Evolutionary conservation across 1,140 invertebrate genomes (phyloP), one percentile per base, ranked within the genome.

Genomic region (Pseudomyrmex flavicornis): DNA sequence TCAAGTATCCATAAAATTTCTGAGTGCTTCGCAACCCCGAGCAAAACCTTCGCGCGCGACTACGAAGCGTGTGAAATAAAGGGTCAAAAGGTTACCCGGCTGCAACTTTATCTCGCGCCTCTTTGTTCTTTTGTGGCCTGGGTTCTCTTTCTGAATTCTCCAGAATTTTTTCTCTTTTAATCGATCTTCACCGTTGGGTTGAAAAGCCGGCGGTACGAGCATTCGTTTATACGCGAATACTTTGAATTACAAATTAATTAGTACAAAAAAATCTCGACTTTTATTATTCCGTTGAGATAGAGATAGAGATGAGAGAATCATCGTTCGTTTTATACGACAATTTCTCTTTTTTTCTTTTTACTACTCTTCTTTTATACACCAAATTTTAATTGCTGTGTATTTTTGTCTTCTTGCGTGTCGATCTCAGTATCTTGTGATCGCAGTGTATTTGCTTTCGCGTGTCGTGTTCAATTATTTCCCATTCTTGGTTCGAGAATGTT

Each of bases 1-100:
- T 80, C 76, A 59, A 80, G 76, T 80, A 72, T 80, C 76, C 76
- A 66, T 80, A 80, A 80, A 70, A 80, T 80, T 80, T 80, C 76
- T 80, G 76, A 80, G 76, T 72, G 56, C 66, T 80, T 80, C 54
- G 66, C 44, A 69, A 79, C 65, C 76, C 59, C 65, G 15, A 70
- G 44, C 76, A 12, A 59, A 80, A 61, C 76, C 76, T 70, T 48
- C 54, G 44, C 63, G 44, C 63, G 54, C 52, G 44, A 52, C 48
- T 80, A 61, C 76, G 20, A 61, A 80, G 54, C 54, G 76, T 80
- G 66, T 66, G 76, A 80, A 72, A 80, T 80, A 80, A 80, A 80
- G 46, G 76, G 76, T 80, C 66, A 70, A 61, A 80, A 80, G 76
- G 66, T 72, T 80, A 70, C 15, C 44, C 20, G 44, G 22, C 66